A percentile compares a stretch with the other conserved stretches of the same genome.
These are phyloP conservation scores for Ceratina japonica DNA, from an alignment of 1,140 invertebrate genomes.

Conservation along the genomic window DNA sequence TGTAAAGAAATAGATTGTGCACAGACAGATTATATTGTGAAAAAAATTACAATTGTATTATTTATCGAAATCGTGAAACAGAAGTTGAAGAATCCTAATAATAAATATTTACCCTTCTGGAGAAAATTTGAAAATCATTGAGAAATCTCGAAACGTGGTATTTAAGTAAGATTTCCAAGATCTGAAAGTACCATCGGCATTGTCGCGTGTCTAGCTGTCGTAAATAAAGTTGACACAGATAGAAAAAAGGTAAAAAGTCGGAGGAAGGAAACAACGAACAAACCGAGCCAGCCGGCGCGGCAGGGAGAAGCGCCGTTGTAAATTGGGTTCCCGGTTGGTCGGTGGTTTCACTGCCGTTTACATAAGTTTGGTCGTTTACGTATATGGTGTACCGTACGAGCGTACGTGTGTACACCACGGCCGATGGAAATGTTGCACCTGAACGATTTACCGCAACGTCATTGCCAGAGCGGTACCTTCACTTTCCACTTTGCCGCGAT, in stretches of 20 bases:
- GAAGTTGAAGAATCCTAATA: not conserved
- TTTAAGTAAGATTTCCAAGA: conserved; percentile 1
- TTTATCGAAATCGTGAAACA: too few species aligned
- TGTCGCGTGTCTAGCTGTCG: not conserved
- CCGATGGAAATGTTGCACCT: conserved; percentile 61
- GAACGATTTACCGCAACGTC: conserved; percentile 63
- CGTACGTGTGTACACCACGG: conserved; percentile 40
- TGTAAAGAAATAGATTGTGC: not conserved
- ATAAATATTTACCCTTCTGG: not conserved
- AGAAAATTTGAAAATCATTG: not conserved
- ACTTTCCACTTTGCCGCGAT: conserved; percentile 75
- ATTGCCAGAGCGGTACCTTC: conserved; percentile 75
- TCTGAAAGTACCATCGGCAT: not conserved
- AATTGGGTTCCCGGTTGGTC: conserved; percentile 44
- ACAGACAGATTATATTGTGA: not conserved
- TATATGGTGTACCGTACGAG: conserved; percentile 28
- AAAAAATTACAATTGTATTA: not conserved
- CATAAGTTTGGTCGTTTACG: conserved; percentile 56
- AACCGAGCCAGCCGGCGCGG: not conserved
- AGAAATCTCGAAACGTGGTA: not conserved
- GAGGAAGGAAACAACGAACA: conserved; percentile 15
- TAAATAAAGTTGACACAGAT: conserved; percentile 40
- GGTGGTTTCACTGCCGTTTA: conserved; percentile 62
- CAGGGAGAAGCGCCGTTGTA: conserved; percentile 10
- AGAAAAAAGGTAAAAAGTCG: conserved; percentile 25